phyloP scores from a whole-genome alignment of 1,140 invertebrate genomes.

The Arctopsyche grandis region DNA sequence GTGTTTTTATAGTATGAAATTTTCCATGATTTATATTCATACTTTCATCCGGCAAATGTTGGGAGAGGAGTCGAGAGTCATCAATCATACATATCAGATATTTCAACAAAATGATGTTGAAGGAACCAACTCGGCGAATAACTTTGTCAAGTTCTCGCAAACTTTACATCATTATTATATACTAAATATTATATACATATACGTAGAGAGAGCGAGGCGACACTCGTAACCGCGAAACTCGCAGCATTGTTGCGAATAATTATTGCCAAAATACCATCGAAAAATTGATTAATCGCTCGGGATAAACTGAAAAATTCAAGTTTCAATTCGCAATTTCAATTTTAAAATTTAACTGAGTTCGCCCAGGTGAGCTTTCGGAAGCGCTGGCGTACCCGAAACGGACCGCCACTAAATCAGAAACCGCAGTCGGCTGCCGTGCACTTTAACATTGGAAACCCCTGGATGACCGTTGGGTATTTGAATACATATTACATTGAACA shows the following conservation, averaged over 20 bases:
- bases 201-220: background rate
- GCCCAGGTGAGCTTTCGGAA: background rate
- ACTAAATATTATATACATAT: background rate
- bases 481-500: conserved; percentile 32
- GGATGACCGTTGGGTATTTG: conserved; percentile 31
- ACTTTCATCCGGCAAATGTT: conserved; percentile 28
- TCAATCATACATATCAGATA: conserved; percentile 42
- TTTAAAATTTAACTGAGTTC: background rate
- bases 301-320: no score
- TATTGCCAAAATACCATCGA: background rate
- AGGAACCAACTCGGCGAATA: conserved; percentile 39
- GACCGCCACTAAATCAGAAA: conserved; percentile 28
- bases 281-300: no score
- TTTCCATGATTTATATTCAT: conserved; percentile 38
- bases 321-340: no score
- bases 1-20: conserved; percentile 24
- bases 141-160: conserved; percentile 37
- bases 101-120: conserved; percentile 40
- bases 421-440: conserved; percentile 27
- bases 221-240: background rate
- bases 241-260: conserved; percentile 5
- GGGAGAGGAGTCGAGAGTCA: conserved; percentile 24
- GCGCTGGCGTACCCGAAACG: background rate
- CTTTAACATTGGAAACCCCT: conserved; percentile 30
- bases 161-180: conserved; percentile 36